Evolutionary conservation across 2,797 vertebrate genomes (phyloP), one percentile per base, ranked within the genome.

Genomic region (Urosaurus nigricauda): DNA sequence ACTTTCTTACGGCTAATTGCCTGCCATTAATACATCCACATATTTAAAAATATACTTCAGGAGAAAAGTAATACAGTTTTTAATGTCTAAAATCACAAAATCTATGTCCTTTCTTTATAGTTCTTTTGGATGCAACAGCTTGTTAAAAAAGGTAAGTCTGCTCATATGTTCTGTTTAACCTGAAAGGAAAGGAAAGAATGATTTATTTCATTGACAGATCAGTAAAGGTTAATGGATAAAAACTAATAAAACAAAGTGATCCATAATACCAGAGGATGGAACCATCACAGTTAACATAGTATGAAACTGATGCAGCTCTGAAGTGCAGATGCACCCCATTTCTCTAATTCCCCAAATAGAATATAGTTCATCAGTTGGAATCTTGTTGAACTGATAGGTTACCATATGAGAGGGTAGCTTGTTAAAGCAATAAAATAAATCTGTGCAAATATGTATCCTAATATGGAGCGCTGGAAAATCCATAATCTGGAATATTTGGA

Each of bases 51-150:
- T 17, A 82, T 65, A 29, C 26, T 43, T 82, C 80, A 82, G 26
- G 43, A 43, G 29, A 82, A 65, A 24, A 82, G 58, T 43, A 60
- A 68, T 47, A 77, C 74, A 47, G 26, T 79, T 37, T 82, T n/a
- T 47, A 47, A 24, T 63, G 56, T 14, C 16, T 91, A 85, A 80
- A 84, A 43, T 75, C 26, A 91, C 93, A 94, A 91, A 90, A 24
- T 83, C 29, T 90, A 6, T 96, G 87, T 86, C 90, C 77, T 96
- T 88, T 96, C 91, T 94, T 95, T 93, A 80, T 97, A 99, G 99
- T 98, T 98, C 95, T 98, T 98, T 96, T 99, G 99, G 98, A 98
- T 99, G 97, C 96, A 98, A 82, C 98, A 99, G 93, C 97, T 99
- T 94, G 98, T 98, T 95, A 97, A 96, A 82, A 96, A 97, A 98